Base-by-base conservation (phyloP, 2,113 vertebrate genomes). In the Pipra filicauda region DNA sequence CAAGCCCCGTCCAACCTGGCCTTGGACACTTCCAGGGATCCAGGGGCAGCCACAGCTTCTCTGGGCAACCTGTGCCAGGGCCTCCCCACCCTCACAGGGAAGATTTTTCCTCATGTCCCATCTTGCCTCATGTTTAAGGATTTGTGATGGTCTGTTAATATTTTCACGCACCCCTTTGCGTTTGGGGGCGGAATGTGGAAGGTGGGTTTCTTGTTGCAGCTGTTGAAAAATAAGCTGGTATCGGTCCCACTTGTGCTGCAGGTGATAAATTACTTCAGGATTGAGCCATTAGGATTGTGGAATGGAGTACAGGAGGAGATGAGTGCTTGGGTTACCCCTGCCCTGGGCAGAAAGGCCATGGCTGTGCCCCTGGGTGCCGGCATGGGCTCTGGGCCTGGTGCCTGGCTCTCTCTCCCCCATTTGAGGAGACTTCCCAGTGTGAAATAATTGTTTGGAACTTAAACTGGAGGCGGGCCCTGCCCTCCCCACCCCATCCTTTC, bases 81-180 rank as follows among this genome's bases (percentile, higher is more conserved):
- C 17, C 33, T 83, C 0, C 2, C 11, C 16, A 46, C 16, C 11
- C 28, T 75, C 30, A 1, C 26, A 37, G 27, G 28, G 26, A 5
- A 62, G 13, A 39, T n/a, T n/a, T 4, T 48, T 48, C 48, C 55
- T 12, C 5, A 13, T 62, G 35, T 6, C 31, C 31, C 13, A 7
- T 24, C 12, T 33, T 33, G 77, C 37, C 4, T 77, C 1, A 28
- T 7, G 26, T 35, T 57, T 33, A 43, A 85, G 27, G 27, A 43
- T 55, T 46, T 43, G 33, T 76, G 72, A 11, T 1, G 8, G 7
- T 70, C 37, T 8, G 1, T 27, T 71, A 19, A 7, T 62, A 4
- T 69, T 83, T 61, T 87, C 43, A 31, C 0, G 0, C 3, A 1
- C 2, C 5, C 2, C 17, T 59, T 48, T 73, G 39, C 4, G 1